These are phyloP conservation scores for Hystrix brachyura DNA, from an alignment of 2,113 vertebrate species.

Conservation along the genomic window DNA sequence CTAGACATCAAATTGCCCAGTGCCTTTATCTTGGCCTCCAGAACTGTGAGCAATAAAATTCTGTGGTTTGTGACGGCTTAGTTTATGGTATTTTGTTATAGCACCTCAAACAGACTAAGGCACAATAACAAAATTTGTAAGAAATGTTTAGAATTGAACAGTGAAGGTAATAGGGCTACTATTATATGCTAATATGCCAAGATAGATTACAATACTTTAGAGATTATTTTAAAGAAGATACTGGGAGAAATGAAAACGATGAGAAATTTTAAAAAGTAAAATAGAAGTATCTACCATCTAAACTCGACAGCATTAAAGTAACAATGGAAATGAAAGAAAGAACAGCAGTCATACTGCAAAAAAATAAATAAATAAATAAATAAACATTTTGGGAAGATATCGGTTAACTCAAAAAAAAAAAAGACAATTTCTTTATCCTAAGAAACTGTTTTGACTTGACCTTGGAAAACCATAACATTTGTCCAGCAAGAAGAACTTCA, in stretches of 20 bases:
- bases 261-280: neutral
- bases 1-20: neutral
- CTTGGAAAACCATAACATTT: constrained; percentile 19
- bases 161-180: neutral
- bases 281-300: neutral
- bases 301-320: neutral
- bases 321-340: neutral
- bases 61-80: neutral
- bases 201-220: neutral
- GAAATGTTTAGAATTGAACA: neutral
- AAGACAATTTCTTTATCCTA: neutral
- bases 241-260: neutral
- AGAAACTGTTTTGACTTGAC: neutral
- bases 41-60: neutral
- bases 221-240: constrained; percentile 20
- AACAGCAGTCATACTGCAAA: neutral
- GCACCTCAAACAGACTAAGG: neutral
- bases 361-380: neutral
- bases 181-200: neutral
- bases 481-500: neutral
- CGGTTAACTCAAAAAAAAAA: neutral
- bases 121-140: neutral
- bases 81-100: neutral
- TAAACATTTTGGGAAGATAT: neutral
- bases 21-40: neutral